A percentile compares a stretch with the other conserved stretches of the same genome.
Conservation (phyloP, 2,888 invertebrate genomes). For the Chrysolina haemoptera region DNA sequence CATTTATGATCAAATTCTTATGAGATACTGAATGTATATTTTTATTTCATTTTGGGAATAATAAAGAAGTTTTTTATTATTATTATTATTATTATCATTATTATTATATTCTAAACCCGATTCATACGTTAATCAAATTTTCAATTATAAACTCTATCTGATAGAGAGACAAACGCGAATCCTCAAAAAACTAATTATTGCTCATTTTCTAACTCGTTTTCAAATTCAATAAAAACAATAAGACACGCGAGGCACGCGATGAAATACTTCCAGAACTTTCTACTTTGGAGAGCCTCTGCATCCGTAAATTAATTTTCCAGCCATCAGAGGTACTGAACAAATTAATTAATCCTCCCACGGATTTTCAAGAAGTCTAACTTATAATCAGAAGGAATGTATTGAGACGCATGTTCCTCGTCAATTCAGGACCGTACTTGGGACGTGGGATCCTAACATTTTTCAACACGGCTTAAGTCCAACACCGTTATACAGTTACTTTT, state of each 20-base stretch:
- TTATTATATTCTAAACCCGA: too few species aligned
- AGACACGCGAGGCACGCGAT: not conserved
- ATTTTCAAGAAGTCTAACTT: not conserved
- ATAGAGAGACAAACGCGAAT: too few species aligned
- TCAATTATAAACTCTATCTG: too few species aligned
- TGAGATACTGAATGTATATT: too few species aligned
- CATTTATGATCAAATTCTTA: too few species aligned
- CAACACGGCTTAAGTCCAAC: too few species aligned
- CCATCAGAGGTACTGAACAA: not conserved
- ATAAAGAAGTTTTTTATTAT: too few species aligned
- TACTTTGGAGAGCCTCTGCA: not conserved
- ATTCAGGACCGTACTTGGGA: not conserved
- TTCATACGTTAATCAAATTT: too few species aligned
- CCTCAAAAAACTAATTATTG: not conserved
- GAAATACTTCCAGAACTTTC: not conserved
- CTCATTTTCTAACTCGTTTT: not conserved
- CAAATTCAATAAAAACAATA: conserved; percentile 6
- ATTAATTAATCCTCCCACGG: not conserved
- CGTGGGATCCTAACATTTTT: not conserved
- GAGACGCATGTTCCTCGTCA: not conserved
- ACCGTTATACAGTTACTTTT: too few species aligned
- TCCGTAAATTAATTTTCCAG: not conserved
- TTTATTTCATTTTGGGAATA: too few species aligned
- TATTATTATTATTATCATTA: too few species aligned
- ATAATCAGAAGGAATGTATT: not conserved